Evolutionary conservation across 2,888 invertebrate genomes (phyloP).

Genomic region (Scrobipalpa atriplicella): DNA sequence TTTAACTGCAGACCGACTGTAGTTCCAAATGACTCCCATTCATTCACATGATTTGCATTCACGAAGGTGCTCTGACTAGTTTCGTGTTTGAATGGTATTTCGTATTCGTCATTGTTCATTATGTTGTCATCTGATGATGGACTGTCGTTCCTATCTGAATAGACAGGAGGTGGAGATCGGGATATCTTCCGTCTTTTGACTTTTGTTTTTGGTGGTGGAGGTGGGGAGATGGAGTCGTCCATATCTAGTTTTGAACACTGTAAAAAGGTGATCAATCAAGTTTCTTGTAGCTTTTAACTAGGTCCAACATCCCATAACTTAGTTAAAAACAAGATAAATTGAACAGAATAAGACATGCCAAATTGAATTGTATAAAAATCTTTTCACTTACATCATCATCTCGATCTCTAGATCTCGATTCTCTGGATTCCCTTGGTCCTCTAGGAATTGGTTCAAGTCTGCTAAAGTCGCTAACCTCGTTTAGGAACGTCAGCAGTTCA

Average conservation of each 20-base stretch:
- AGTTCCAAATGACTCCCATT: conserved; percentile 31
- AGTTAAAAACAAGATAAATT: too few species aligned
- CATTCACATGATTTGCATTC: conserved; percentile 6
- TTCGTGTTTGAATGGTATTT: conserved; percentile 8
- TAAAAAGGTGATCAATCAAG: not conserved
- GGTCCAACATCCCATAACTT: too few species aligned
- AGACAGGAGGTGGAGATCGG: not conserved
- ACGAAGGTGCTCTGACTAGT: conserved; percentile 13
- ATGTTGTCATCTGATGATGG: conserved; percentile 1
- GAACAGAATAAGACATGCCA: not conserved
- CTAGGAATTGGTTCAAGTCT: conserved; percentile 7
- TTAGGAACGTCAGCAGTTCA: conserved; percentile 35
- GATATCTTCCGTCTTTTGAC: conserved; percentile 1
- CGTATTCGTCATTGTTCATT: not conserved
- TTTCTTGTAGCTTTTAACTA: not conserved
- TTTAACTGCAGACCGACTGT: conserved; percentile 33
- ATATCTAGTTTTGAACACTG: conserved; percentile 13
- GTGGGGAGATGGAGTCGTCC: not conserved
- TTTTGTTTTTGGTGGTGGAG: conserved; percentile 10
- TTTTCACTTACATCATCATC: conserved; percentile 9
- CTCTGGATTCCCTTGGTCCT: conserved; percentile 3
- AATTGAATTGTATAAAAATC: not conserved
- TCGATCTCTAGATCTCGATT: conserved; percentile 15
- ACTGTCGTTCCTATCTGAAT: conserved; percentile 5
- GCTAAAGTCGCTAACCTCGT: conserved; percentile 26